Evolutionary conservation across 2,113 vertebrate genomes (phyloP).

Genomic region (Galemys pyrenaicus): DNA sequence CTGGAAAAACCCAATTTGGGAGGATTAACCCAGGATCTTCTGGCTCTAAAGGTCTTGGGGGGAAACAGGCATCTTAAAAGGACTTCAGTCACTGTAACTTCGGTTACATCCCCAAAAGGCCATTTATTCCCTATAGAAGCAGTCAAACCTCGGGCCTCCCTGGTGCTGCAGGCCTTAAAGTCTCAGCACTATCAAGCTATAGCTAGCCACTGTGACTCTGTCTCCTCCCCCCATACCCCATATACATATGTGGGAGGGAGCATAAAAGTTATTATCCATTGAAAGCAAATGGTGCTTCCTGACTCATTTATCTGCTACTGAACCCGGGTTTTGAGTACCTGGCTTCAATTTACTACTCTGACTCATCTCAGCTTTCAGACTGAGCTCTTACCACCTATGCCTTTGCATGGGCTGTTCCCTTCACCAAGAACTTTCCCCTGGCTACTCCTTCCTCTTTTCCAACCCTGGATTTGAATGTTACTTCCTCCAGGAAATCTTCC

Average conservation of each 20-base stretch:
- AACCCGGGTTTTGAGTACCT: background rate
- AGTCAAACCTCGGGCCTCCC: background rate
- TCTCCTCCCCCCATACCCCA: no score
- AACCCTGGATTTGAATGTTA: background rate
- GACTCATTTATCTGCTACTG: background rate
- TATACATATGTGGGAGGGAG: background rate
- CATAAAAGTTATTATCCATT: background rate
- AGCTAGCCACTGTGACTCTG: no score
- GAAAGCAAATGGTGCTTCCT: background rate
- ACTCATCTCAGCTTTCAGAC: background rate
- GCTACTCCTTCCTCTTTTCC: background rate
- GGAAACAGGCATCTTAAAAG: background rate
- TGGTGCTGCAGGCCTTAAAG: no score
- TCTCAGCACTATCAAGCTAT: no score
- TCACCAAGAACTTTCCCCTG: background rate
- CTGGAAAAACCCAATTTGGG: background rate
- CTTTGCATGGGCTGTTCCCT: background rate
- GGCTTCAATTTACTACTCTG: background rate
- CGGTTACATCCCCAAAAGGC: background rate
- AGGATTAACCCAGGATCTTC: background rate
- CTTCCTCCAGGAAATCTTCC: constrained; percentile 25
- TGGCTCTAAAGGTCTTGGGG: background rate
- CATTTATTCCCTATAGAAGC: background rate
- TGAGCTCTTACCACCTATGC: background rate
- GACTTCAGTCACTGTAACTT: background rate